Evolutionary conservation across 1,140 invertebrate species (phyloP), one percentile per base, ranked within the genome.

Genomic region (Muscidifurax raptorellus): DNA sequence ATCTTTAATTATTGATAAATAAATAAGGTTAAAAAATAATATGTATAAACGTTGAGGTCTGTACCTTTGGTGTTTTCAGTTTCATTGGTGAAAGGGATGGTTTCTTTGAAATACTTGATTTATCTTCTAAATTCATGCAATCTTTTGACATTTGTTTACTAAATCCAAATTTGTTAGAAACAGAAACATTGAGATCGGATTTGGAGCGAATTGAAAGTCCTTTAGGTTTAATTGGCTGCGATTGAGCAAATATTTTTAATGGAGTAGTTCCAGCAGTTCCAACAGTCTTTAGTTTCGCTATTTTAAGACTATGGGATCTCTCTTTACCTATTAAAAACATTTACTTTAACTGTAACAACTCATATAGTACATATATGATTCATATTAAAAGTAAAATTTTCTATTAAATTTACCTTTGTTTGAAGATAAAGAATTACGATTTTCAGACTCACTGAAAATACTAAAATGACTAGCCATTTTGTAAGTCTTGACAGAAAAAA

Each of bases 381-480:
- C n/a, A n/a, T 18, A 40, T 74, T 36, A 27, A 47, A 44, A 5
- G 40, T 28, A 44, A 30, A 69, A 47, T n/a, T n/a, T n/a, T n/a
- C n/a, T n/a, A n/a, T n/a, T 12, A 64, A 36, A 67, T 59, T 74
- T 86, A 52, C 83, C 32, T 32, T 67, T 74, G 59, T 13, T 10
- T 22, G 28, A 36, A 25, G 78, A 64, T 13, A 71, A 27, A 27
- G 64, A 66, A n/a, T 1, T 10, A 25, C 5, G 59, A 13, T 59
- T 85, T 71, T 81, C 78, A 36, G 52, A 36, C 52, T 85, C 84
- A 40, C 32, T 85, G n/a, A 85, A 85, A 15, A 90, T 87, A 76
- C 87, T 88, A n/a, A 90, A 90, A 84, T 90, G 86, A 12, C 71
- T 82, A 80, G 90, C 83, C 90, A 90, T 90, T 87, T 88, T 87